phyloP scores from a whole-genome alignment of 2,888 invertebrate genomes.

The Brachyptera risi region DNA sequence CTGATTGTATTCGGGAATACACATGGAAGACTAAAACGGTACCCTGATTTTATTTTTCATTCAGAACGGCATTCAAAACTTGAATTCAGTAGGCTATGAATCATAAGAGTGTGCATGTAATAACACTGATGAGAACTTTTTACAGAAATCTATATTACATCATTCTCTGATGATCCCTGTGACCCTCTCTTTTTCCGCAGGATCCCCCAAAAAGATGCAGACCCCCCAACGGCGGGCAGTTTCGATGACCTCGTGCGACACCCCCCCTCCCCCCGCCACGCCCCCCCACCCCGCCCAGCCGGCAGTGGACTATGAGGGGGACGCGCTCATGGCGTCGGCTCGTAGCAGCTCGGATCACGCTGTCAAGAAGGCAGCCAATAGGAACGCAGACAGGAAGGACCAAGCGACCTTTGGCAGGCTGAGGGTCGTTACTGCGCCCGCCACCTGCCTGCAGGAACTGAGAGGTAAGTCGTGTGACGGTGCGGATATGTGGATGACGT shows the following conservation, averaged over 20 bases:
- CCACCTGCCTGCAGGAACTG: constrained; percentile 56
- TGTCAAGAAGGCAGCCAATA: not conserved
- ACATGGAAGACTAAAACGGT: too few species aligned
- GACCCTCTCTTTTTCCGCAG: constrained; percentile 35
- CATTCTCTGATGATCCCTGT: not conserved
- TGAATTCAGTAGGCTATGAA: too few species aligned
- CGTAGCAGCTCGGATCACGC: constrained; percentile 43
- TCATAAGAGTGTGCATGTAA: too few species aligned
- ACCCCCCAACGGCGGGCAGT: constrained; percentile 44
- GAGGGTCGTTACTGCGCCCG: constrained; percentile 63
- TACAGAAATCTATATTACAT: too few species aligned
- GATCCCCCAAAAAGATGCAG: constrained; percentile 46
- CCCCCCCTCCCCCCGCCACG: constrained; percentile 34
- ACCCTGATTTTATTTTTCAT: too few species aligned
- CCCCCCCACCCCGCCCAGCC: not conserved
- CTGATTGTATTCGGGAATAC: too few species aligned
- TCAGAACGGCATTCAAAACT: too few species aligned
- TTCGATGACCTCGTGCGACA: constrained; percentile 47
- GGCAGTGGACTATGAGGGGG: constrained; percentile 62
- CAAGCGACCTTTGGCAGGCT: constrained; percentile 63
- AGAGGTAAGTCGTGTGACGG: not conserved
- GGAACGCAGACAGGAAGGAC: constrained; percentile 23
- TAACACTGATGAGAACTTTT: too few species aligned
- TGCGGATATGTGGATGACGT: too few species aligned
- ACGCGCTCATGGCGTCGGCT: constrained; percentile 53